Evolutionary conservation across 2,888 invertebrate species (phyloP), one percentile per base, ranked within the genome.

Genomic region (Hanleya hanleyi): DNA sequence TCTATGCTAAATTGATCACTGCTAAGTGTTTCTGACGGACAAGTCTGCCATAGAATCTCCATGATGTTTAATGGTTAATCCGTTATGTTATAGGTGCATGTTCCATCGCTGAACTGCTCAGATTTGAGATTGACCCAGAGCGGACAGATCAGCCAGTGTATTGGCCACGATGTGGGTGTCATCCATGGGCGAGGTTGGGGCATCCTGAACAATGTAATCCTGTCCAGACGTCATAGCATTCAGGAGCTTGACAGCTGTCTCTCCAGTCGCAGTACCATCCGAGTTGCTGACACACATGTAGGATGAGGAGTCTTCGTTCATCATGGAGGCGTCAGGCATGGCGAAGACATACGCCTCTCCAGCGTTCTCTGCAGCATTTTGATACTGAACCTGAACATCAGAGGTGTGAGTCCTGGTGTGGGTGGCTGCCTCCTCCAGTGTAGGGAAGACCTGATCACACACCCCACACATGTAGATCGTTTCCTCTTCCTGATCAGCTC

Each of bases 381-480:
- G n/a, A 4, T 64, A 33, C 18, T 9, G 35, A 5, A 18, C 64
- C 3, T 15, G 18, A 15, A n/a, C 1, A 22, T 47, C 47, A 4
- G 18, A 35, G 36, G 18, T 64, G 47, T 69, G 73, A 9, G 37
- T 38, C 15, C 51, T 49, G 7, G 73, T 37, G 66, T 76, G 76
- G n/a, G 47, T 26, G 32, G 66, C 72, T 22, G 74, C 76, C 62
- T 62, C 67, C 29, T 72, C 51, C 7, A 69, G 49, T 6, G 73
- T 66, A 5, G 69, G 49, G 71, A 81, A 82, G 38, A 78, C 61
- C 47, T 66, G 12, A 26, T 69, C 49, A 70, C 82, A 82, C 15
- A 75, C 70, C 1, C 79, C 78, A 70, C 82, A 82, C 78, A 81
- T 75, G 68, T 70, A 82, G 35, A 75, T 47, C 2, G 70, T 66